Base-by-base conservation (phyloP, 2,797 vertebrate species). In the Spizella passerina region DNA sequence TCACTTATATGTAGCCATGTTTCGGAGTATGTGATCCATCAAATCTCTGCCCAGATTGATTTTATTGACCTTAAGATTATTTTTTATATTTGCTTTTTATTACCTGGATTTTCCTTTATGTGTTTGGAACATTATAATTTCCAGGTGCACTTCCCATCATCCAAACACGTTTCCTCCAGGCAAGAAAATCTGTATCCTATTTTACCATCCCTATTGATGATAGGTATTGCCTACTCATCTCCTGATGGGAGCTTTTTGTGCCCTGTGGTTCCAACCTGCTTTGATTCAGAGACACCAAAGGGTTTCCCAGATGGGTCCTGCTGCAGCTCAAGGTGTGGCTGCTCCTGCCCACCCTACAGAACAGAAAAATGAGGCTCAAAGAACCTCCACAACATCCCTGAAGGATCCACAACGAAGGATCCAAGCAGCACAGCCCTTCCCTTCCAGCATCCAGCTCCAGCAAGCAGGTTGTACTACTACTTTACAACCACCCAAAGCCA, bases 1-100 rank as follows among this genome's bases (percentile, higher is more conserved):
- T 72, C 34, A 32, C 82, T 91, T 94, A 30, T 14, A 36, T 9
- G 22, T 64, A 90, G 55, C 57, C 50, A 36, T 34, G 29, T 73
- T 90, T 93, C 82, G 36, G 71, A 50, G 20, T 57, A 88, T 56
- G 10, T 14, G 82, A 95, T 91, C 92, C 78, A 76, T 13, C 32
- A 82, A 38, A 82, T 52, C 77, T 88, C 68, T 66, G 60, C 93
- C 64, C 72, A 52, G 56, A 63, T 15, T 38, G 32, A 39, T 55
- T 41, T 52, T 65, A 38, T 8, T 27, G 59, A 86, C 39, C 4
- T 41, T n/a, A 41, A 15, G 2, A 13, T 32, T 47, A 52, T 27
- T 57, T 72, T 36, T 41, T 6, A 32, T 9, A 20, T 41, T 68
- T 32, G 15, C 47, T 50, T 39, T 38, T 18, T 47, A 50, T 30